These are phyloP conservation scores for Mobula hypostoma DNA, from an alignment of 2,113 vertebrate species.

Conservation along the genomic window DNA sequence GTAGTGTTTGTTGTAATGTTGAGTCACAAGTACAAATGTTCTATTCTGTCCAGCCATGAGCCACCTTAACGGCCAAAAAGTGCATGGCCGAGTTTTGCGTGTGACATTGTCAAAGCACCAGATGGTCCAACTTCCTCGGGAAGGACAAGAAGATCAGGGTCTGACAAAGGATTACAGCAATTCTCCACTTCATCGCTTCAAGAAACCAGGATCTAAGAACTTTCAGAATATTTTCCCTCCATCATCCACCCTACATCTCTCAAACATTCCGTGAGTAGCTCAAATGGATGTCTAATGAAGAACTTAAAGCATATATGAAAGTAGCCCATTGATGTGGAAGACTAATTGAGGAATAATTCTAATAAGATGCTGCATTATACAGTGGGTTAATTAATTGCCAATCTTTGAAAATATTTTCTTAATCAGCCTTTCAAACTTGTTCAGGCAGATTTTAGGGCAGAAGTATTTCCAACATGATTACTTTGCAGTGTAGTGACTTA, in stretches of 20 bases:
- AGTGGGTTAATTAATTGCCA: neutral
- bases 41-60: conserved; percentile 61
- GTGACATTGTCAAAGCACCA: conserved; percentile 68
- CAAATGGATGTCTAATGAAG: neutral
- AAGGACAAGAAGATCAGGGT: conserved; percentile 63
- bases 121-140: conserved; percentile 64
- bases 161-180: conserved; percentile 73
- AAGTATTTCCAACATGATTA: too few relatives aligned
- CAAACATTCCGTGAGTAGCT: conserved; percentile 76
- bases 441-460: too few relatives aligned
- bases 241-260: conserved; percentile 73
- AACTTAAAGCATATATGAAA: neutral
- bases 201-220: conserved; percentile 69
- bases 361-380: neutral
- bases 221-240: conserved; percentile 75
- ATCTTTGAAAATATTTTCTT: neutral
- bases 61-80: conserved; percentile 67
- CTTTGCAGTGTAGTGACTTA: too few relatives aligned
- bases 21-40: neutral
- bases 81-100: conserved; percentile 67
- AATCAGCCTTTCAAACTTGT: neutral
- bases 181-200: conserved; percentile 76
- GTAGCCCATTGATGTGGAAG: neutral
- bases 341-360: neutral
- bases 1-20: neutral